These are phyloP conservation scores for Caranx ignobilis DNA, from an alignment of 2,113 vertebrate species.

Conservation along the genomic window DNA sequence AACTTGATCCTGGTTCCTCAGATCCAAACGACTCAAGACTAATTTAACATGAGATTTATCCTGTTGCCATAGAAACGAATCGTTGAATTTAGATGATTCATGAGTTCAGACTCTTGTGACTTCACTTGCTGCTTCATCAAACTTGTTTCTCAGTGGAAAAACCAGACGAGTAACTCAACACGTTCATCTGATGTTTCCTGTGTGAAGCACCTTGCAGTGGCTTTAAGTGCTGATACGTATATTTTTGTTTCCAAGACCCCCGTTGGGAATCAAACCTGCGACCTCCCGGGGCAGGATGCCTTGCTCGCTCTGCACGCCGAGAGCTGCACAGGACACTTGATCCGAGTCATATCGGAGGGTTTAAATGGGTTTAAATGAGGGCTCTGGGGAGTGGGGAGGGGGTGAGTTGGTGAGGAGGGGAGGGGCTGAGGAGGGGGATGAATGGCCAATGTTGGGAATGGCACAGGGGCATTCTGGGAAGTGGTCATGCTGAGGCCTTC, in stretches of 20 bases:
- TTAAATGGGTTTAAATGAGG: conserved; percentile 72
- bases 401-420: background rate
- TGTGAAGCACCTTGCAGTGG: conserved; percentile 38
- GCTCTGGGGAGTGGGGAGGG: conserved; percentile 58
- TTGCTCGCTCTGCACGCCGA: conserved; percentile 53
- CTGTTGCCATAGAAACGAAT: too few relatives aligned
- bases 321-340: conserved; percentile 69
- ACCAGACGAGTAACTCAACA: too few relatives aligned
- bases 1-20: too few relatives aligned
- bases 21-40: too few relatives aligned
- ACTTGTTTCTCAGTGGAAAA: too few relatives aligned
- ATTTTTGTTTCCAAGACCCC: conserved; percentile 12
- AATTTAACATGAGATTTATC: too few relatives aligned
- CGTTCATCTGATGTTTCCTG: too few relatives aligned
- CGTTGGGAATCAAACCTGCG: conserved; percentile 61
- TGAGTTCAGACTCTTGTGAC: too few relatives aligned
- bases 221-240: conserved; percentile 1
- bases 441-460: conserved; percentile 51
- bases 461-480: conserved; percentile 72
- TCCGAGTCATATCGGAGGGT: conserved; percentile 59
- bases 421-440: conserved; percentile 25
- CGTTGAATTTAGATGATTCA: too few relatives aligned
- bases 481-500: conserved; percentile 66
- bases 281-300: conserved; percentile 49
- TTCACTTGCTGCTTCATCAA: too few relatives aligned